Evolutionary conservation across 2,113 vertebrate genomes (phyloP).

Genomic region (Thunnus thynnus): DNA sequence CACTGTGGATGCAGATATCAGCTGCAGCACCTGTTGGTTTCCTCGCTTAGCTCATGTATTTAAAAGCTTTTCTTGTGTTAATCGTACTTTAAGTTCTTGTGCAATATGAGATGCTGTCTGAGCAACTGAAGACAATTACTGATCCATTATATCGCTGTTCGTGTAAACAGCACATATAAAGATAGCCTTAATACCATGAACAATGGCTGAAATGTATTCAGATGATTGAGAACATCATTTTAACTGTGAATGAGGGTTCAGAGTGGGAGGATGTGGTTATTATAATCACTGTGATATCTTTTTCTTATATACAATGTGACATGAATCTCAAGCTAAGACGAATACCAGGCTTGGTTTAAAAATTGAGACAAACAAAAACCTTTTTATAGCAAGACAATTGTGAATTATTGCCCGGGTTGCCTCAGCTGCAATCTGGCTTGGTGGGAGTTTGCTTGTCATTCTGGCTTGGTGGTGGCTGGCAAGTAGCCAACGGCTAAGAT

Average conservation of each 20-base stretch:
- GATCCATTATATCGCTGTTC: neutral
- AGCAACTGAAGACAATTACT: neutral
- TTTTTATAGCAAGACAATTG: slow-evolving; percentile 25
- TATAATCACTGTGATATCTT: neutral
- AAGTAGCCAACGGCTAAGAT: slow-evolving; percentile 24
- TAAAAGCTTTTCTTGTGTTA: slow-evolving; percentile 7
- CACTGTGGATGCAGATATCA: neutral
- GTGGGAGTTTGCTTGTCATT: slow-evolving; percentile 51
- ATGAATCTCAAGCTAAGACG: slow-evolving; percentile 1
- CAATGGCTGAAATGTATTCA: slow-evolving; percentile 28
- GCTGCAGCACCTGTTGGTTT: neutral
- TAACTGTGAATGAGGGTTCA: neutral
- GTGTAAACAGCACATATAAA: neutral
- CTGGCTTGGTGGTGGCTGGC: slow-evolving; percentile 32
- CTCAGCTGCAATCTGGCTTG: slow-evolving; percentile 31
- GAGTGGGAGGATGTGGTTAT: slow-evolving; percentile 2
- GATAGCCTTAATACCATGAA: slow-evolving; percentile 16
- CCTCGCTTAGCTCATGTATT: neutral
- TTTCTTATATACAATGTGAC: neutral
- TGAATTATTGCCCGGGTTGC: slow-evolving; percentile 23
- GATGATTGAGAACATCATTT: slow-evolving; percentile 3
- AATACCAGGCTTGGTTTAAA: slow-evolving; percentile 24
- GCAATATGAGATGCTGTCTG: neutral
- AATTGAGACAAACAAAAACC: slow-evolving; percentile 29
- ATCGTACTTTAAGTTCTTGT: neutral